phyloP scores from a whole-genome alignment of 35 echinoderm and acorn worm genomes.

The Ophioderma brevispina region DNA sequence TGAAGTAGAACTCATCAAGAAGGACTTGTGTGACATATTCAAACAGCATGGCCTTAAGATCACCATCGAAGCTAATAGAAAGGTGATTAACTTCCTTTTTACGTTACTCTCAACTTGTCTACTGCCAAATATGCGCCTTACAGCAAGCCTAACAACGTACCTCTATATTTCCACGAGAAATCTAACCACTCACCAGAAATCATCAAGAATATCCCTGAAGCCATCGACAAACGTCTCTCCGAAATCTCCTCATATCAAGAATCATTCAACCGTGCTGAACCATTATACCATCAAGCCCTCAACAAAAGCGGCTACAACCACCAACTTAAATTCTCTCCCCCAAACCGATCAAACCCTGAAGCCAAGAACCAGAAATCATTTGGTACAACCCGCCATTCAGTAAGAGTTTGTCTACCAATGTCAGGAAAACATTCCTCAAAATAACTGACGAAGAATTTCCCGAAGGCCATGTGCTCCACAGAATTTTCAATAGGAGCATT shows the following conservation, averaged over 20 bases:
- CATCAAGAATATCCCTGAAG: neutral
- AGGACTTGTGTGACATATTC: conserved; percentile 20
- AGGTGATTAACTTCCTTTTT: neutral
- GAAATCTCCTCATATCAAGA: neutral
- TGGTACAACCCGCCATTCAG: conserved; percentile 65
- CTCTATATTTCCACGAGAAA: neutral
- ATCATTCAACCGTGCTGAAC: neutral
- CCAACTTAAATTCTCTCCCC: no score
- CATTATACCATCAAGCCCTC: conserved; percentile 10
- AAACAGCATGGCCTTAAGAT: neutral
- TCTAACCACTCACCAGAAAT: conserved; percentile 7
- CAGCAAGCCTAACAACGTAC: neutral
- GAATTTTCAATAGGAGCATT: conserved; percentile 13
- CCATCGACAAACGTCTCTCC: neutral
- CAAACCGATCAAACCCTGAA: no score
- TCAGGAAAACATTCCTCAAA: conserved; percentile 21
- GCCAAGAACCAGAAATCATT: no score
- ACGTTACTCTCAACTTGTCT: neutral
- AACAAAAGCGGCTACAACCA: neutral
- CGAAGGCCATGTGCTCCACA: neutral
- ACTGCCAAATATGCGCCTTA: neutral
- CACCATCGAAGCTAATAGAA: neutral
- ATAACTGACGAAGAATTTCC: conserved; percentile 33
- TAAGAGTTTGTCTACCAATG: conserved; percentile 20
- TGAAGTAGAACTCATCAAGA: conserved; percentile 9